These are phyloP conservation scores for Tromatobia lineatoria DNA, from an alignment of 2,888 invertebrate species.

Conservation along the genomic window DNA sequence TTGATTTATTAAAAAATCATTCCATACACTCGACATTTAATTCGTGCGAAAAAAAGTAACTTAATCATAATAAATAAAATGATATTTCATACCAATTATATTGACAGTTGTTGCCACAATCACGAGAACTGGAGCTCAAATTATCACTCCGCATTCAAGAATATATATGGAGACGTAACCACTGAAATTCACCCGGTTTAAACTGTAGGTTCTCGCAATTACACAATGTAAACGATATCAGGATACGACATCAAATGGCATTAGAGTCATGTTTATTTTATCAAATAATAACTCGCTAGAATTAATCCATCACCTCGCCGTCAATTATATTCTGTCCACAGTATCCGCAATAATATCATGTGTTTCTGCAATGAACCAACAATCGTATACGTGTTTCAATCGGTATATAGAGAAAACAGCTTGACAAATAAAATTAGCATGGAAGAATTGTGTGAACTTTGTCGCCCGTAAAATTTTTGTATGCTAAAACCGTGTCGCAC, in stretches of 20 bases:
- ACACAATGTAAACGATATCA: background rate
- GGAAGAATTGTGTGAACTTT: background rate
- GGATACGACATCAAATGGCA: background rate
- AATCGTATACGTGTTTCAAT: background rate
- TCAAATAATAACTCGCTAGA: background rate
- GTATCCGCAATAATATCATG: background rate
- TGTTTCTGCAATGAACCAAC: background rate
- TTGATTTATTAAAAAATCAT: too few species aligned
- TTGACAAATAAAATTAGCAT: background rate
- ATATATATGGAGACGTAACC: background rate
- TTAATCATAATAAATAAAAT: background rate
- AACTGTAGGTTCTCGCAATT: background rate
- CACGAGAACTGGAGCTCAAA: background rate
- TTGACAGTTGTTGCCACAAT: background rate
- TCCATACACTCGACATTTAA: too few species aligned
- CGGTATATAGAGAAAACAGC: too few species aligned
- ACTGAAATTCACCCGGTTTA: background rate
- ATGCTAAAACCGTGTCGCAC: background rate
- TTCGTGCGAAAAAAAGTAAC: too few species aligned
- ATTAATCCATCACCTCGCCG: background rate
- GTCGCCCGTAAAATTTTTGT: background rate
- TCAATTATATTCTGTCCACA: background rate
- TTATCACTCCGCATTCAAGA: background rate
- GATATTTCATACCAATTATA: background rate
- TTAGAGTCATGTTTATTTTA: constrained; percentile 14